Conservation (phyloP, 2,797 vertebrate genomes). For the Alosa sapidissima region DNA sequence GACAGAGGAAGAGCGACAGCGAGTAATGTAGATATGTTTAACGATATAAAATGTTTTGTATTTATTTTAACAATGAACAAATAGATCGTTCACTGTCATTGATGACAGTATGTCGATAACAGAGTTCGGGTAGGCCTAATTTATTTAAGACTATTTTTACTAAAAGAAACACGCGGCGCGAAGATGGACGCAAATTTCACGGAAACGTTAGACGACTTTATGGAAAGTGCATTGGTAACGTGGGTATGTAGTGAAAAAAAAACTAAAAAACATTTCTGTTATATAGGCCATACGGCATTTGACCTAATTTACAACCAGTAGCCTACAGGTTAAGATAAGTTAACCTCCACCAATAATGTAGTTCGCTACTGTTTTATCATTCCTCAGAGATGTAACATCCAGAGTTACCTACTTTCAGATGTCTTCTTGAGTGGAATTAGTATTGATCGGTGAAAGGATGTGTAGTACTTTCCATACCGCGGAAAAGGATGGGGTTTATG, state of each 20-base stretch:
- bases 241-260: constrained; percentile 70
- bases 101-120: background rate
- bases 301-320: background rate
- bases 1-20: constrained; percentile 49
- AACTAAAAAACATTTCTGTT: background rate
- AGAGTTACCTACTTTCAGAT: background rate
- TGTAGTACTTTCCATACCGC: background rate
- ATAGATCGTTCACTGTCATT: background rate
- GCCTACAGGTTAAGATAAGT: background rate
- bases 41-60: constrained; percentile 55
- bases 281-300: background rate
- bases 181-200: constrained; percentile 72
- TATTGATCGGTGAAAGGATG: background rate
- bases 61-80: constrained; percentile 19
- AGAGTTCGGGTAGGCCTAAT: background rate
- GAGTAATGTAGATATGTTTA: background rate
- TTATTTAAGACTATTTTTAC: background rate
- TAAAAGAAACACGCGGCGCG: constrained; percentile 38
- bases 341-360: background rate
- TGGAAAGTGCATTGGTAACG: constrained; percentile 76
- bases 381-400: background rate
- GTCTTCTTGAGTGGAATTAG: background rate
- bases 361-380: background rate
- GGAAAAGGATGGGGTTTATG: background rate
- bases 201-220: constrained; percentile 80